Conservation (phyloP, 64 coral and sea anemone genomes). For the Montipora sp. region DNA sequence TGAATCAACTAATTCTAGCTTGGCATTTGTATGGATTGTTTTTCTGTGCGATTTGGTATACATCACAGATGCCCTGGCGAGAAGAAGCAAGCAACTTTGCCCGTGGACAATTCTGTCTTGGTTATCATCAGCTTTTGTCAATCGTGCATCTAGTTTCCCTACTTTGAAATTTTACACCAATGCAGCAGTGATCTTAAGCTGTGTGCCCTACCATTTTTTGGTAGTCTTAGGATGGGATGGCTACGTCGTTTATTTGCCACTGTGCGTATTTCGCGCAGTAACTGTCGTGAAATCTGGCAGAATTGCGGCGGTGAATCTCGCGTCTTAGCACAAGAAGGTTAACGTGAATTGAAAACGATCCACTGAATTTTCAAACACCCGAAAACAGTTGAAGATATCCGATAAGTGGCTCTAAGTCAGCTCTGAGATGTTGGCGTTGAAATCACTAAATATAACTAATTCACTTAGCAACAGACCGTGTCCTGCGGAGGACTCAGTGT, state of each 20-base stretch:
- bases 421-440: not conserved
- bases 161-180: not conserved
- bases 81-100: slow-evolving; percentile 16
- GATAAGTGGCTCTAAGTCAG: not conserved
- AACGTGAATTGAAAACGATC: not conserved
- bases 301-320: not conserved
- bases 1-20: not conserved
- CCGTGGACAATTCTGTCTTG: not conserved
- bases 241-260: not conserved
- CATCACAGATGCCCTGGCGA: slow-evolving; percentile 35
- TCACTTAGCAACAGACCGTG: not conserved
- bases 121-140: not conserved
- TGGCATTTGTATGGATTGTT: slow-evolving; percentile 36
- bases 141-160: not conserved
- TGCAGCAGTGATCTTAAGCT: not conserved
- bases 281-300: not conserved
- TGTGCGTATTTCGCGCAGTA: not conserved
- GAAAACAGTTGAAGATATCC: not conserved
- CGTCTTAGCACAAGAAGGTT: not conserved
- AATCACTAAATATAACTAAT: not conserved
- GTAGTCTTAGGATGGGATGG: not conserved
- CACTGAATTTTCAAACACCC: not conserved
- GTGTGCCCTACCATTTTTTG: slow-evolving; percentile 6
- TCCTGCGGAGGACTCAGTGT: no score
- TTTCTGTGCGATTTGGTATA: slow-evolving; percentile 71